Evolutionary conservation across 2,888 invertebrate genomes (phyloP).

Genomic region (Hemistola chrysoprasaria): DNA sequence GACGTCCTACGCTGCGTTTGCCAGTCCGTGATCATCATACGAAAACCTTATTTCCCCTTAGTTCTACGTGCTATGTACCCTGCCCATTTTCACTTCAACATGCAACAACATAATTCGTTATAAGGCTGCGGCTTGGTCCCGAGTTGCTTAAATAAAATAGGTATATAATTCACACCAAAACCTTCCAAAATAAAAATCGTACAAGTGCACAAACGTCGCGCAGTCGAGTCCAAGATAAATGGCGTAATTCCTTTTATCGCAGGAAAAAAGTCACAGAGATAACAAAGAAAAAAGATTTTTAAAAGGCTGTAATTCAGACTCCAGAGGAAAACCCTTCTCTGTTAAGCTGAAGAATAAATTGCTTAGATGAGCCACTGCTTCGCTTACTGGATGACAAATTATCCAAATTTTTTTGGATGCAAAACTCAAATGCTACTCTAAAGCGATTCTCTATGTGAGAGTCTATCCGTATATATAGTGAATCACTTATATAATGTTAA

Average conservation of each 20-base stretch:
- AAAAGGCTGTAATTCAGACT: conserved; percentile 69
- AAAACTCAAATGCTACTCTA: too few species aligned
- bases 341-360: conserved; percentile 34
- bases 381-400: conserved; percentile 28
- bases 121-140: too few species aligned
- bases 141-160: conserved; percentile 5
- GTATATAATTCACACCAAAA: conserved; percentile 19
- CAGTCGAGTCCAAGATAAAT: conserved; percentile 53
- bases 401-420: conserved; percentile 11
- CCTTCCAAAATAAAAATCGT: conserved; percentile 23
- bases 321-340: conserved; percentile 49
- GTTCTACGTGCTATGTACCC: too few species aligned
- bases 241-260: conserved; percentile 70
- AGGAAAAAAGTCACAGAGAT: conserved; percentile 60
- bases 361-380: conserved; percentile 39
- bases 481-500: too few species aligned
- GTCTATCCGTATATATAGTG: too few species aligned
- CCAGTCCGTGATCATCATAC: too few species aligned
- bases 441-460: too few species aligned
- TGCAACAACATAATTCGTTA: too few species aligned
- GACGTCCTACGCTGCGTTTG: too few species aligned
- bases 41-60: too few species aligned
- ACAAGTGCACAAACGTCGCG: conserved; percentile 24
- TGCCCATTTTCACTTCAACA: too few species aligned
- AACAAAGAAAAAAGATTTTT: conserved; percentile 71